Percentiles rank a stretch among this genome's conserved stretches.
phyloP scores from a whole-genome alignment of 2,113 vertebrate species.

The Puffinus mauretanicus region DNA sequence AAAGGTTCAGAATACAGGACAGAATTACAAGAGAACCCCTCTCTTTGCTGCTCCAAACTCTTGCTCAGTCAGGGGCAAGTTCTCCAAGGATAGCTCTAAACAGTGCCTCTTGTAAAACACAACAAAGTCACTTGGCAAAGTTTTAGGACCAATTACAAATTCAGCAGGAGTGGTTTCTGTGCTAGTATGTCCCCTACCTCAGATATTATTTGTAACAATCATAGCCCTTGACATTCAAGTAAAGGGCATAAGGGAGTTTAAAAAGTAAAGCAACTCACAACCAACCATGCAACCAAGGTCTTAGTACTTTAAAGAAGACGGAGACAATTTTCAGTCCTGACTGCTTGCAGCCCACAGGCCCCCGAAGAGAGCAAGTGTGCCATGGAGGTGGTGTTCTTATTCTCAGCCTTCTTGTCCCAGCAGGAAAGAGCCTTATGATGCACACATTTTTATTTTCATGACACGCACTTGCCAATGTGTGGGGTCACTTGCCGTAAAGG shows the following conservation, averaged over 20 bases:
- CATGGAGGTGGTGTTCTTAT: neutral
- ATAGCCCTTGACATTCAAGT: constrained; percentile 21
- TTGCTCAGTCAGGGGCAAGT: neutral
- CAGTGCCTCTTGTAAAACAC: neutral
- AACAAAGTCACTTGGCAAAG: neutral
- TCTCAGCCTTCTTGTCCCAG: neutral
- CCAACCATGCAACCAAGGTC: neutral
- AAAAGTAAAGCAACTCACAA: neutral
- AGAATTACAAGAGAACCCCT: neutral
- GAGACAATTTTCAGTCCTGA: neutral
- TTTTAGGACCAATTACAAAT: neutral
- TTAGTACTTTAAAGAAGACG: neutral
- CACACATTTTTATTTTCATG: neutral
- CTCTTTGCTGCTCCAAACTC: neutral
- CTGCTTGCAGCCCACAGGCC: neutral
- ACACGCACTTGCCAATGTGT: neutral
- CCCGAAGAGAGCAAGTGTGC: neutral
- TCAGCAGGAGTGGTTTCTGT: neutral
- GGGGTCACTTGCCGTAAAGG: neutral
- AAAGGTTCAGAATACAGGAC: neutral
- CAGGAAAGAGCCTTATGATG: neutral
- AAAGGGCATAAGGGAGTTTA: neutral
- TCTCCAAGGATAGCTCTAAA: neutral
- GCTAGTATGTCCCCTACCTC: neutral
- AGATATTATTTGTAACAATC: neutral